These are phyloP conservation scores for Amblyraja radiata DNA, from an alignment of 2,797 vertebrate species.

Conservation along the genomic window DNA sequence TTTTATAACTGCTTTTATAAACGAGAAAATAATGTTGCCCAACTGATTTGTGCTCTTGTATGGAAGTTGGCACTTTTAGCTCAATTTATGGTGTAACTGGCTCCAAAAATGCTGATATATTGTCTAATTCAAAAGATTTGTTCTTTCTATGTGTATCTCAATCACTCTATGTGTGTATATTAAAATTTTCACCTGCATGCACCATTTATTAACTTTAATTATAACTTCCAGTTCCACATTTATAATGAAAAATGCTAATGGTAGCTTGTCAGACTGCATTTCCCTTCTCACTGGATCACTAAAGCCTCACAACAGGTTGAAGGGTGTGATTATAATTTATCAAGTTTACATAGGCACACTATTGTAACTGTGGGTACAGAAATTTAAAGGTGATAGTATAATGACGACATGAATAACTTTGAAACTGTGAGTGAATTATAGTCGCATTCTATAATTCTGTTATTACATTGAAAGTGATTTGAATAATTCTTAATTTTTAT, in stretches of 20 bases:
- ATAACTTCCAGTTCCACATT: background rate
- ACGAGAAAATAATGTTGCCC: conserved; percentile 37
- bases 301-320: background rate
- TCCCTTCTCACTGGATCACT: background rate
- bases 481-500: background rate
- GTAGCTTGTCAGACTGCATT: background rate
- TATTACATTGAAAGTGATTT: background rate
- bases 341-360: background rate
- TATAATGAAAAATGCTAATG: background rate
- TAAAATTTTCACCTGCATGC: background rate
- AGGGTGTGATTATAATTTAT: background rate
- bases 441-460: background rate
- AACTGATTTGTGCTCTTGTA: background rate
- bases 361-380: background rate
- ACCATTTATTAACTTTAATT: background rate
- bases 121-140: background rate
- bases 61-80: background rate
- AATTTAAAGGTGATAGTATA: background rate
- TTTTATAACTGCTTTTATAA: conserved; percentile 47
- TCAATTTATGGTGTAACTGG: background rate
- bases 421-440: background rate
- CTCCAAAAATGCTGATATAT: background rate
- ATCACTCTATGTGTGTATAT: background rate
- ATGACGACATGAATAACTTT: background rate
- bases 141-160: background rate